phyloP scores from a whole-genome alignment of 2,797 vertebrate genomes.

The Pipistrellus kuhlii region DNA sequence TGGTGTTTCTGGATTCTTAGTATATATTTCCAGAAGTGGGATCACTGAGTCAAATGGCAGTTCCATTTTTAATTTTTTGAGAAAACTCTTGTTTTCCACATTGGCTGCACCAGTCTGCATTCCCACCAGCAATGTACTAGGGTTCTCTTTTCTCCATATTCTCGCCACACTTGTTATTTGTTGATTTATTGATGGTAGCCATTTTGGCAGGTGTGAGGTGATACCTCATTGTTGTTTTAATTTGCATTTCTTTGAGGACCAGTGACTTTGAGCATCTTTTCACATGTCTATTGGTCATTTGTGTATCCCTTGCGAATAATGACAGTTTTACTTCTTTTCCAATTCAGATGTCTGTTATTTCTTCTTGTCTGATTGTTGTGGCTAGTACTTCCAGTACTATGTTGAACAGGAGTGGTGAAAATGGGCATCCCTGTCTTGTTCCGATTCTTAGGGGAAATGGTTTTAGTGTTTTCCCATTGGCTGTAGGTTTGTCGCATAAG shows the following conservation, averaged over 20 bases:
- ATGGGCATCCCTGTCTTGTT: too few species aligned
- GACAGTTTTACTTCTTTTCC: too few species aligned
- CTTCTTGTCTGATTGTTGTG: too few species aligned
- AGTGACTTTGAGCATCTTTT: not conserved
- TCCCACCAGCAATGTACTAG: not conserved
- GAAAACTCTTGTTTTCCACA: not conserved
- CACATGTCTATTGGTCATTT: not conserved
- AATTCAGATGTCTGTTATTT: too few species aligned
- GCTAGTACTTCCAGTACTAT: too few species aligned
- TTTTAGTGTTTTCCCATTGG: too few species aligned
- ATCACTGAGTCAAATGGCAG: not conserved
- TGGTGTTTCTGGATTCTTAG: not conserved
- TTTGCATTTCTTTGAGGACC: not conserved
- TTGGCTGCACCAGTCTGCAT: not conserved
- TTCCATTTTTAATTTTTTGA: not conserved
- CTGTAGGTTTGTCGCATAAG: too few species aligned
- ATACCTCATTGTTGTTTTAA: not conserved
- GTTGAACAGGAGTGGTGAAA: too few species aligned
- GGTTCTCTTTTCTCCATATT: not conserved
- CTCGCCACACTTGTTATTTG: not conserved
- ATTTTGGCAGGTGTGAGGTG: not conserved
- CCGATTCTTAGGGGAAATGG: too few species aligned
- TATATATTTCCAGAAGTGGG: not conserved
- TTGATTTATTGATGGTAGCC: not conserved
- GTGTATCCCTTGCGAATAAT: not conserved